A percentile compares a stretch with the other conserved stretches of the same genome.
Conservation (phyloP, 2,113 vertebrate species). For the Charina bottae region DNA sequence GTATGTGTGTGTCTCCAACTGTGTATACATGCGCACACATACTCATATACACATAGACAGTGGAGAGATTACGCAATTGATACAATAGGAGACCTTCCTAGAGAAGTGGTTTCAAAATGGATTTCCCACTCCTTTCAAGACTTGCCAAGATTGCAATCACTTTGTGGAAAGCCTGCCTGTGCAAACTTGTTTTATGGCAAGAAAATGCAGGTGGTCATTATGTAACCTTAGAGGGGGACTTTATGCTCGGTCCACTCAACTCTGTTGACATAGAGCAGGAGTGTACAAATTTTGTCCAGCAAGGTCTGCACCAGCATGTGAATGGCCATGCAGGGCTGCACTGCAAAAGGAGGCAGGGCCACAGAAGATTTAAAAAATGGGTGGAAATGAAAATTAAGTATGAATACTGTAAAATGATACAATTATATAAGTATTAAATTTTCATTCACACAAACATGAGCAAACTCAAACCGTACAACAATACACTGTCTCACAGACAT, state of each 20-base stretch:
- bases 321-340: background rate
- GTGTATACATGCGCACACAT: background rate
- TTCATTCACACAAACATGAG: background rate
- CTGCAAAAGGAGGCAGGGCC: background rate
- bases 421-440: too few relatives aligned
- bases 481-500: background rate
- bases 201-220: conserved; percentile 30
- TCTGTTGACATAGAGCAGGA: background rate
- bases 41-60: background rate
- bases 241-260: background rate
- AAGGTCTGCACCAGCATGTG: background rate
- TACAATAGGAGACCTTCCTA: conserved; percentile 12
- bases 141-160: conserved; percentile 36
- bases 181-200: conserved; percentile 21
- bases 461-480: background rate
- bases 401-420: too few relatives aligned
- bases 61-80: background rate
- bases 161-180: conserved; percentile 29
- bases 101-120: conserved; percentile 27
- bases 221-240: conserved; percentile 12
- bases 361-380: background rate
- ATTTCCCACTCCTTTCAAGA: conserved; percentile 30
- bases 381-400: too few relatives aligned
- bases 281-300: background rate
- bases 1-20: background rate